A percentile compares a stretch with the other conserved stretches of the same genome.
phyloP scores from a whole-genome alignment of 2,797 vertebrate genomes.

The Rhinichthys osculus region DNA sequence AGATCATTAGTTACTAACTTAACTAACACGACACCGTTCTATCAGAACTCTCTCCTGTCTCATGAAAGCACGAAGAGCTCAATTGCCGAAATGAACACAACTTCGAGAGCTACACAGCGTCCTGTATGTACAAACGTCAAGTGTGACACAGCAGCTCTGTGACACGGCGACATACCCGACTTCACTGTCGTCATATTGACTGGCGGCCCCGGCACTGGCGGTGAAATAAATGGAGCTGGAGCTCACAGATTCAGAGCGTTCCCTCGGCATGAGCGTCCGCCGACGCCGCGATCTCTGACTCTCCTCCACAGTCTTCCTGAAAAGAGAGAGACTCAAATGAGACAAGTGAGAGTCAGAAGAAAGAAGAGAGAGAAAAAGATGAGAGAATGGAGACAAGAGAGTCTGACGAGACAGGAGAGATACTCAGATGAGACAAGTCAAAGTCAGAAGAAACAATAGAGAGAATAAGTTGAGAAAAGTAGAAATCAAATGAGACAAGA shows the following conservation, averaged over 20 bases:
- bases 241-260: constrained; percentile 87
- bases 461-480: not conserved
- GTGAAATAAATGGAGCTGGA: constrained; percentile 97
- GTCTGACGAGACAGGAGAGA: not conserved
- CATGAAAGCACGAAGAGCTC: not conserved
- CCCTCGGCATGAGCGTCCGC: constrained; percentile 76
- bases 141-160: constrained; percentile 64
- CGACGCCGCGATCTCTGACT: constrained; percentile 82
- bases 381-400: not conserved
- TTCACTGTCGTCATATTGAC: constrained; percentile 83
- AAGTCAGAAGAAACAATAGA: not conserved
- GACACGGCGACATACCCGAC: constrained; percentile 80
- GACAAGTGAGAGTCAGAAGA: not conserved
- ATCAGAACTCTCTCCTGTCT: no score
- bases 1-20: no score
- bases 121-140: constrained; percentile 47
- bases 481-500: not conserved
- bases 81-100: not conserved
- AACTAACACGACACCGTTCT: no score
- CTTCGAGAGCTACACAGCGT: not conserved
- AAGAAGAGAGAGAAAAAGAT: not conserved
- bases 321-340: constrained; percentile 23
- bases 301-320: constrained; percentile 88
- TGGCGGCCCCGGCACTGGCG: constrained; percentile 79
- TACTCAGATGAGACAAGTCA: not conserved